Conservation (phyloP, 2,888 invertebrate species). For the Galeopsomyia nigrocyanea region DNA sequence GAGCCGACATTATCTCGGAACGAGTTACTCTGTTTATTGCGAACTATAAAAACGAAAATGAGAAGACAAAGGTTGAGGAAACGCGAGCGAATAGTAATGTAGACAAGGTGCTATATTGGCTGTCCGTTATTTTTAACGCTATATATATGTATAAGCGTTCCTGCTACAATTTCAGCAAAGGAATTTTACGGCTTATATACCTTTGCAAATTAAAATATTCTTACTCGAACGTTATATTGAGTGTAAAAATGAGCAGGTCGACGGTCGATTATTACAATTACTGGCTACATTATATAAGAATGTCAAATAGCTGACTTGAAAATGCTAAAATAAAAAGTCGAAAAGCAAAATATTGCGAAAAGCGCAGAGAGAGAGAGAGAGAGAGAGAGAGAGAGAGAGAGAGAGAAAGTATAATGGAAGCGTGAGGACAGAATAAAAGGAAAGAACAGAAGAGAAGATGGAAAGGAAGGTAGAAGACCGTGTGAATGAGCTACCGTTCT, state of each 20-base stretch:
- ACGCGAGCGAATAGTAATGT: constrained; percentile 12
- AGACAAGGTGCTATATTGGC: not conserved
- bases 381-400: constrained; percentile 19
- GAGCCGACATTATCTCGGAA: constrained; percentile 49
- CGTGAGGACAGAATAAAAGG: constrained; percentile 12
- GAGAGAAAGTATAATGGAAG: constrained; percentile 9
- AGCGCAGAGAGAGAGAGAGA: constrained; percentile 28
- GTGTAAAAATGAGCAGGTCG: too few relatives aligned
- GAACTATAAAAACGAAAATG: constrained; percentile 47
- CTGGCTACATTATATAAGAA: too few relatives aligned
- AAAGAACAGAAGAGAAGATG: constrained; percentile 37
- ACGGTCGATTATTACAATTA: too few relatives aligned
- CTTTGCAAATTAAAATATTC: too few relatives aligned
- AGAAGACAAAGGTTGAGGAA: constrained; percentile 20
- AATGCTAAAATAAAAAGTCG: not conserved
- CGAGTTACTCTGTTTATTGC: constrained; percentile 55
- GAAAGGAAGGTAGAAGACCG: constrained; percentile 51
- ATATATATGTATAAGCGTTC: constrained; percentile 26
- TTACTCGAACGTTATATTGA: too few relatives aligned
- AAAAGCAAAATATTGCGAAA: not conserved
- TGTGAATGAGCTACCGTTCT: constrained; percentile 65
- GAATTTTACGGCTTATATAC: too few relatives aligned
- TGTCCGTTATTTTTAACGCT: constrained; percentile 11
- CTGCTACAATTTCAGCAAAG: too few relatives aligned
- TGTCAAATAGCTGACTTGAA: too few relatives aligned